Percentiles rank a stretch among this genome's conserved stretches.
These are phyloP conservation scores for Bellardia pandia DNA, from an alignment of 2,888 invertebrate species.

Conservation along the genomic window DNA sequence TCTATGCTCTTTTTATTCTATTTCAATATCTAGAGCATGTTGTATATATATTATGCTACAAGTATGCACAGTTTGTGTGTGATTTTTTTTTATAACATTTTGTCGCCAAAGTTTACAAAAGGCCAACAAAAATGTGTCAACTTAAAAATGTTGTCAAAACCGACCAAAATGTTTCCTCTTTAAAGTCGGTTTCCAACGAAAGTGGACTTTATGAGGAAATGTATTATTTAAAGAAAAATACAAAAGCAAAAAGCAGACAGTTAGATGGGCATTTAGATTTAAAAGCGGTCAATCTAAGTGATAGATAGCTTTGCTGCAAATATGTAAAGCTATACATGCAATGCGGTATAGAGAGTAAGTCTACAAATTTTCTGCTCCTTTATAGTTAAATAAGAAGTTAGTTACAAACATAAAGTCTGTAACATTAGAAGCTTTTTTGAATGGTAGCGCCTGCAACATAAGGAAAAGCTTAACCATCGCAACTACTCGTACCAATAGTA, in stretches of 20 bases:
- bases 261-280: neutral
- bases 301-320: neutral
- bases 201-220: neutral
- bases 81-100: constrained; percentile 35
- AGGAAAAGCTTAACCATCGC: no score
- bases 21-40: constrained; percentile 1
- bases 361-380: no score
- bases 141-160: neutral
- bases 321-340: no score
- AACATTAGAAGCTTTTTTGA: no score
- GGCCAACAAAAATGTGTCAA: neutral
- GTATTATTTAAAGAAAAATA: neutral
- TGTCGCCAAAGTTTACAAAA: constrained; percentile 29
- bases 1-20: neutral
- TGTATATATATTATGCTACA: constrained; percentile 9
- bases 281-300: neutral
- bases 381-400: no score
- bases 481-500: no score
- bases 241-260: neutral
- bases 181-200: no score
- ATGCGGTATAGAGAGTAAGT: no score
- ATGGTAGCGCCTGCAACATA: no score
- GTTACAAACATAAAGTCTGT: no score
- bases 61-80: neutral
- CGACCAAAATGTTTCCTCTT: neutral